Conservation (phyloP, 2,113 vertebrate species). For the Dryoscopus gambensis region DNA sequence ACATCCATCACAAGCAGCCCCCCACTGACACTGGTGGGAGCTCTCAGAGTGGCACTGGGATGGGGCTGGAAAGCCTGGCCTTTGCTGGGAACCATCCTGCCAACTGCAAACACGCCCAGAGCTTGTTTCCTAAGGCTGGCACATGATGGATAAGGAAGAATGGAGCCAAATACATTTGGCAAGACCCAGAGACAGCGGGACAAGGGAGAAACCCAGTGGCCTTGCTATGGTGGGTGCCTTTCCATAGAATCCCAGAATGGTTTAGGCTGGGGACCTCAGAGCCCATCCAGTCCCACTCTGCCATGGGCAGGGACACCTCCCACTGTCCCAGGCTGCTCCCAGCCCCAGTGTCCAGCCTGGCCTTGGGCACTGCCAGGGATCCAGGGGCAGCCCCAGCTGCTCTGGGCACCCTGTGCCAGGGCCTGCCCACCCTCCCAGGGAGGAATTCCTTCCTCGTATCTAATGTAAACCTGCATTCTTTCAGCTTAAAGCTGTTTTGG, state of each 20-base stretch:
- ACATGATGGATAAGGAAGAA: accelerated
- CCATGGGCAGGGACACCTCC: background rate
- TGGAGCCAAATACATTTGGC: background rate
- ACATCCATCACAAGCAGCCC: background rate
- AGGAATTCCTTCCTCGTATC: background rate
- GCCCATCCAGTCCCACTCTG: background rate
- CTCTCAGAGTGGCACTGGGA: background rate
- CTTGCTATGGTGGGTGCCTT: background rate
- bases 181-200: background rate
- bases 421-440: accelerated
- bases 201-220: background rate
- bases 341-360: background rate
- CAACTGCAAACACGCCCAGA: background rate
- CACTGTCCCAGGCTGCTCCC: background rate
- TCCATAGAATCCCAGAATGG: background rate
- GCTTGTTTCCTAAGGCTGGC: background rate
- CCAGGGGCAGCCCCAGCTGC: background rate
- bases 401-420: background rate
- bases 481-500: background rate
- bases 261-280: background rate
- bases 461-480: background rate
- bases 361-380: background rate
- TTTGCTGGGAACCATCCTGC: background rate
- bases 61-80: background rate
- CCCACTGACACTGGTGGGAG: background rate